Conservation (phyloP, 2,797 vertebrate species). For the Salarias fasciatus region DNA sequence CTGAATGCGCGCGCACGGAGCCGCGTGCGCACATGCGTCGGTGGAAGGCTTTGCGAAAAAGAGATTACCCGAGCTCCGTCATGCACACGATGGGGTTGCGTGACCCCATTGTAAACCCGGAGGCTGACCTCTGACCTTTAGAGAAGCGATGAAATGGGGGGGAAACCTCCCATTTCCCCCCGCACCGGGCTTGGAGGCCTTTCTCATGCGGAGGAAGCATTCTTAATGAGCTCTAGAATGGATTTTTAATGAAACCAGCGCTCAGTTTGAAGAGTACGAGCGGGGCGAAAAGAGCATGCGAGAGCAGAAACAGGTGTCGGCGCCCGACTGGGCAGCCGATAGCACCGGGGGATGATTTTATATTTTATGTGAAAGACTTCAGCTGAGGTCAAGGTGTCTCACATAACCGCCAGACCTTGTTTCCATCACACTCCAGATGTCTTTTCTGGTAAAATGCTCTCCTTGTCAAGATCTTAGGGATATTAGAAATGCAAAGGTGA, state of each 20-base stretch:
- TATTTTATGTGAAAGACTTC: conserved; percentile 11
- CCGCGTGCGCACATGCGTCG: conserved; percentile 30
- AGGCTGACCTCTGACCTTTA: conserved; percentile 75
- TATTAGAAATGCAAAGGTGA: conserved; percentile 17
- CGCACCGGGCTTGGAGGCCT: conserved; percentile 21
- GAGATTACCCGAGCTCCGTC: conserved; percentile 70
- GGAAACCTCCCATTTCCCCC: conserved; percentile 71
- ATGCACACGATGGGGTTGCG: conserved; percentile 59
- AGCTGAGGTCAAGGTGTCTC: conserved; percentile 13
- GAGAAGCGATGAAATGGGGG: conserved; percentile 71
- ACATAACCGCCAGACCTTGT: conserved; percentile 8
- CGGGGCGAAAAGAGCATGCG: conserved; percentile 33
- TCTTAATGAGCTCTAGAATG: conserved; percentile 57
- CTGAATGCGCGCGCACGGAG: conserved; percentile 37
- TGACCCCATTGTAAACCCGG: conserved; percentile 80
- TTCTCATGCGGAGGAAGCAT: conserved; percentile 38
- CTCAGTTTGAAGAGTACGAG: conserved; percentile 42
- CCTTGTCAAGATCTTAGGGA: conserved; percentile 25
- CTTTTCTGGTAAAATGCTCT: conserved; percentile 29
- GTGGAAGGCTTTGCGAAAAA: conserved; percentile 37
- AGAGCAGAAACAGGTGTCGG: conserved; percentile 62
- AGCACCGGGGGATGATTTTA: conserved; percentile 9
- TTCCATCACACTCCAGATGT: conserved; percentile 28
- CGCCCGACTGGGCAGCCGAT: conserved; percentile 25
- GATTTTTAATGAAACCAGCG: conserved; percentile 58